Evolutionary conservation across 1,140 invertebrate species (phyloP), one percentile per base, ranked within the genome.

Genomic region (Philopotamus ludificatus): DNA sequence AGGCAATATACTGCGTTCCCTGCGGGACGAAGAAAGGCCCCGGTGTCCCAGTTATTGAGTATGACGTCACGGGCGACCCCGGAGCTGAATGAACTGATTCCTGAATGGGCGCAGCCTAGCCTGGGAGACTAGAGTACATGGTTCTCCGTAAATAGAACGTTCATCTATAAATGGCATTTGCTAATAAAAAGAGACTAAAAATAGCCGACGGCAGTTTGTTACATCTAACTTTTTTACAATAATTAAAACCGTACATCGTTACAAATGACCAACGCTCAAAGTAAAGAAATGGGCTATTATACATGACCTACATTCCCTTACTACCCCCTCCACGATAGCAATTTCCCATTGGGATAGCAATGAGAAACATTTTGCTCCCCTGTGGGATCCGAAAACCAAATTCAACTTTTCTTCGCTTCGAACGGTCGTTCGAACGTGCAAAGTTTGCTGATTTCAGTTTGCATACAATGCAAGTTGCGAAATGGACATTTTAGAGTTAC

Each of bases 21-120:
- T n/a, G n/a, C n/a, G n/a, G 28, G 28, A 34, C 4, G 28, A 34
- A 34, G 28, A 12, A 12, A 15, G n/a, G 26, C 57, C 57, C 39
- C 42, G 57, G 57, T 60, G 57, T 47, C 57, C 57, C 44, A 60
- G 57, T 60, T 60, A 58, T 60, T 23, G 22, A 9, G 42, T 47
- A 23, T 60, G 57, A 60, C 57, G 57, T 60, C 57, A 60, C 57
- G 22, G 57, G 20, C 42, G 57, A 23, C 57, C 57, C 25, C 57
- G 3, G 41, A 49, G 42, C 44, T 60, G 57, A 60, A 60, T 60
- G 57, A 60, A 60, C 10, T 26, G 42, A 49, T 45, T 60, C 15
- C 57, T 60, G 57, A 60, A 60, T 60, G 57, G 21, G 55, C 39
- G 44, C 44, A 47, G 44, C 10, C 10, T 47, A 3, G 44, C 44